These are phyloP conservation scores for Mylabris sibirica DNA, from an alignment of 2,888 invertebrate genomes.

Conservation along the genomic window DNA sequence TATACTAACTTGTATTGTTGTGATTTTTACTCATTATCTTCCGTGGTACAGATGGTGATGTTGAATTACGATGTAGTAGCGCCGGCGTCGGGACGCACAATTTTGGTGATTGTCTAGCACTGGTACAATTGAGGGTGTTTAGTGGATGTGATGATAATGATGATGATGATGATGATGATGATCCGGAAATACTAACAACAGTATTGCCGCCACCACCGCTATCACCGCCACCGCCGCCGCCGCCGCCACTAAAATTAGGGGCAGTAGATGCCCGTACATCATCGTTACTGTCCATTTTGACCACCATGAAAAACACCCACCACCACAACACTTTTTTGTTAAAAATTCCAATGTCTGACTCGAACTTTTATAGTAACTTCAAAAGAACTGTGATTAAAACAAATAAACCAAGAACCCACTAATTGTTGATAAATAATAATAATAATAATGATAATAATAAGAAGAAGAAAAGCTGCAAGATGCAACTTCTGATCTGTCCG, in stretches of 20 bases:
- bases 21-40: conserved; percentile 72
- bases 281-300: conserved; percentile 50
- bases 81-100: conserved; percentile 46
- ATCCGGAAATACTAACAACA: conserved; percentile 39
- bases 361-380: background rate
- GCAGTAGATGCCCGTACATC: conserved; percentile 46
- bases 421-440: conserved; percentile 10
- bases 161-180: conserved; percentile 33
- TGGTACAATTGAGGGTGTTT: conserved; percentile 46
- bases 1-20: conserved; percentile 72
- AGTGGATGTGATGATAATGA: conserved; percentile 27
- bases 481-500: conserved; percentile 51
- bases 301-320: conserved; percentile 45
- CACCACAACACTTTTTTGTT: conserved; percentile 15
- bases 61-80: conserved; percentile 60
- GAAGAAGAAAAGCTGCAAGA: conserved; percentile 38
- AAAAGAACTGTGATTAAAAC: conserved; percentile 17
- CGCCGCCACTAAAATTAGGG: conserved; percentile 30
- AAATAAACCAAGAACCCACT: background rate
- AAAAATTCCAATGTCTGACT: conserved; percentile 17
- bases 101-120: conserved; percentile 54
- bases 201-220: conserved; percentile 27
- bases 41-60: conserved; percentile 65
- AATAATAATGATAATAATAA: conserved; percentile 10
- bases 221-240: conserved; percentile 31